Percentiles rank a stretch among this genome's conserved stretches.
These are phyloP conservation scores for Acanthurus leucopareius DNA, from an alignment of 2,797 vertebrate genomes.

Conservation along the genomic window DNA sequence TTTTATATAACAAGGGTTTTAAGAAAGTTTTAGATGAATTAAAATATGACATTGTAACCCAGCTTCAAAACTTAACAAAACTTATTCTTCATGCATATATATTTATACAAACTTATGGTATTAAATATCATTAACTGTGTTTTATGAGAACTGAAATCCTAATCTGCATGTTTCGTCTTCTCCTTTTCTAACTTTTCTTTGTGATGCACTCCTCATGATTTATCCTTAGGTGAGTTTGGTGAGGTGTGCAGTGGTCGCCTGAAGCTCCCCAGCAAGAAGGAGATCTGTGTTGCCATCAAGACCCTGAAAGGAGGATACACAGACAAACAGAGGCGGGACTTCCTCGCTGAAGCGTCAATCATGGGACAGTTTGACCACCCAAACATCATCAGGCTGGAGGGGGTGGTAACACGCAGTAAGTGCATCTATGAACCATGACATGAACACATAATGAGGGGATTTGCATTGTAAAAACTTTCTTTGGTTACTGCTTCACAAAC, in stretches of 20 bases:
- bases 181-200: neutral
- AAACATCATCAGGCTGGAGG: constrained; percentile 97
- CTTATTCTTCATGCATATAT: no score
- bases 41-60: no score
- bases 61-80: no score
- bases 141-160: neutral
- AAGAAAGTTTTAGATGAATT: neutral
- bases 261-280: constrained; percentile 96
- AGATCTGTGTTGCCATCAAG: constrained; percentile 98
- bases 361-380: constrained; percentile 99
- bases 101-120: neutral
- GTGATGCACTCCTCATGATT: neutral
- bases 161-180: no score
- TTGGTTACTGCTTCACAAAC: neutral
- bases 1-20: neutral
- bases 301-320: constrained; percentile 97
- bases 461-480: neutral
- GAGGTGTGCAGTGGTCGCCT: constrained; percentile 97
- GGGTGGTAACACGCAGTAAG: constrained; percentile 97
- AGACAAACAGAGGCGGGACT: constrained; percentile 97
- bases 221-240: constrained; percentile 92
- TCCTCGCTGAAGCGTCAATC: constrained; percentile 97
- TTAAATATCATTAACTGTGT: neutral
- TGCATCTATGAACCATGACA: constrained; percentile 25
- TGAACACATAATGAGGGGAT: neutral